These are phyloP conservation scores for Parapsyche elsis DNA, from an alignment of 1,140 invertebrate species.

Conservation along the genomic window DNA sequence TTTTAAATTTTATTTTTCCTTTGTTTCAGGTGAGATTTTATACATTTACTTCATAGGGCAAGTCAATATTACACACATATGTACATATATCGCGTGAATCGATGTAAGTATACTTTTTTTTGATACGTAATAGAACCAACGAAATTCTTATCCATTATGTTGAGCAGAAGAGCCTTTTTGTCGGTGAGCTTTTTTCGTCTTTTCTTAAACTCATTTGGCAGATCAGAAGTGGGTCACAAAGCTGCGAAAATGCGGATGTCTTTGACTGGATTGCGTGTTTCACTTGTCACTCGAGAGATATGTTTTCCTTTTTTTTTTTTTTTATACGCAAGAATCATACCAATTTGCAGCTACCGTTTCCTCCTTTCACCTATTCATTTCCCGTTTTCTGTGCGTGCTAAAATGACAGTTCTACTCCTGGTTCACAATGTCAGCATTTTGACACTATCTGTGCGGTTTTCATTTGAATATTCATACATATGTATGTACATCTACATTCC, in stretches of 20 bases:
- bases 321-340: neutral
- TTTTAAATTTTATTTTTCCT: neutral
- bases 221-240: slow-evolving; percentile 19
- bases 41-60: neutral
- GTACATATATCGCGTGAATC: neutral
- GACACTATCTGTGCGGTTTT: neutral
- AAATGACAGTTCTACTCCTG: neutral
- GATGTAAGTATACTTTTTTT: neutral
- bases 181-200: neutral
- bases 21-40: neutral
- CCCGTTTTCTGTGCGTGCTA: neutral
- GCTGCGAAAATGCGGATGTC: neutral
- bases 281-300: neutral
- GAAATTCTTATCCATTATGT: neutral
- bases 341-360: slow-evolving; percentile 18
- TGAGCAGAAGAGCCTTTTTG: neutral
- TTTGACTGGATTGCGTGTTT: neutral
- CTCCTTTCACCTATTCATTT: neutral
- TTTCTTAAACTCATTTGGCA: neutral
- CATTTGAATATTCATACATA: too few relatives aligned
- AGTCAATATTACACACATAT: neutral
- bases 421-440: slow-evolving; percentile 6
- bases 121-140: neutral
- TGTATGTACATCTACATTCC: too few relatives aligned
- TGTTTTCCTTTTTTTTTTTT: slow-evolving; percentile 12